These are phyloP conservation scores for Paratrypauchen microcephalus DNA, from an alignment of 2,797 vertebrate species.

Conservation along the genomic window DNA sequence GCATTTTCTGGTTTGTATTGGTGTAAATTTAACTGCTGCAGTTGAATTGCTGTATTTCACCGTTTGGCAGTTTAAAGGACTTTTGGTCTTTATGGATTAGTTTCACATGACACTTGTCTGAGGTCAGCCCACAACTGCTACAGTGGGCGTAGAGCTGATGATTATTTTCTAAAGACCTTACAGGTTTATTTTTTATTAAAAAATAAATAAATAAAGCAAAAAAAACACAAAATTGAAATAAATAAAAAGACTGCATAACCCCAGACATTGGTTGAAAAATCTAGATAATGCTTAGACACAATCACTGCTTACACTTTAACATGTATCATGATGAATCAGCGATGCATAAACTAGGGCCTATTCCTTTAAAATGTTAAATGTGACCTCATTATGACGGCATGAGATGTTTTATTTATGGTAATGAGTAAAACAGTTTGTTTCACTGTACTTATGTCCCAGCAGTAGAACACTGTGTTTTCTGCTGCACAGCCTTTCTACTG, in stretches of 20 bases:
- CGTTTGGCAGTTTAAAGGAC: slow-evolving; percentile 19
- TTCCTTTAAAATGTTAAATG: slow-evolving; percentile 4
- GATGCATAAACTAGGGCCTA: background rate
- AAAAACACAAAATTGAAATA: too few relatives aligned
- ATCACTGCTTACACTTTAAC: background rate
- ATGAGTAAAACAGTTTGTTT: slow-evolving; percentile 6
- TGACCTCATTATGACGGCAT: background rate
- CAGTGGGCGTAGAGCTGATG: slow-evolving; percentile 12
- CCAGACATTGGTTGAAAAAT: background rate
- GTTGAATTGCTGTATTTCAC: slow-evolving; percentile 2
- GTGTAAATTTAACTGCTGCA: slow-evolving; percentile 10
- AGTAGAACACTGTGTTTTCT: slow-evolving; percentile 5
- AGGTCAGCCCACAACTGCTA: slow-evolving; percentile 42
- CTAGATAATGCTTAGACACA: background rate
- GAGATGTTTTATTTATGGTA: slow-evolving; percentile 6
- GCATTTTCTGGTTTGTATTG: slow-evolving; percentile 3
- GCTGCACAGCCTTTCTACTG: background rate
- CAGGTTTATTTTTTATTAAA: slow-evolving; percentile 20
- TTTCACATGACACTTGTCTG: slow-evolving; percentile 37
- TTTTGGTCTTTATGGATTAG: slow-evolving; percentile 44
- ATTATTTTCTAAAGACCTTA: slow-evolving; percentile 1
- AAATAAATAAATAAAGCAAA: too few relatives aligned
- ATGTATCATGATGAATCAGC: background rate
- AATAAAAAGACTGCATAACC: slow-evolving; percentile 2
- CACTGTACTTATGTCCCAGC: slow-evolving; percentile 8